phyloP scores from a whole-genome alignment of 2,797 vertebrate species.

The Streptopelia turtur region DNA sequence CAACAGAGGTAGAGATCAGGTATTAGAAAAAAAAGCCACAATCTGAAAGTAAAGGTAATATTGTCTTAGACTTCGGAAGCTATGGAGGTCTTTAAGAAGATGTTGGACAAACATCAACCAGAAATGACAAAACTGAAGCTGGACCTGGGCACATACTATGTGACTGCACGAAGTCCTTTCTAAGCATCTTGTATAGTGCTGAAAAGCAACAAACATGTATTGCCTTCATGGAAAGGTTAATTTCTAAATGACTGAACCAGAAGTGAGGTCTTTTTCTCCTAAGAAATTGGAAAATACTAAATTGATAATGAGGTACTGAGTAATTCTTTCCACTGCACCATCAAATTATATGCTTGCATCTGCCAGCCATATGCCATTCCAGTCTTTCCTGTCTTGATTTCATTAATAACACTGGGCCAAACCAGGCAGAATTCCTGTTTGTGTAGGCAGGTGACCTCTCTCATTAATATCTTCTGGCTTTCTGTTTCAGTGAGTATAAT shows the following conservation, averaged over 20 bases:
- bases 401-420: conserved; percentile 45
- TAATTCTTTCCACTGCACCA: conserved; percentile 61
- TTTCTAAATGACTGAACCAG: background rate
- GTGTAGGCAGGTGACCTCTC: conserved; percentile 54
- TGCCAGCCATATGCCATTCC: conserved; percentile 64
- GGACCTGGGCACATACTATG: background rate
- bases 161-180: background rate
- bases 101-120: background rate
- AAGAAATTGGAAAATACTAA: conserved; percentile 20
- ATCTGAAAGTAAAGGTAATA: background rate
- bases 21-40: background rate
- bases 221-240: background rate
- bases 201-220: background rate
- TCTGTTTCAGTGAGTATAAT: conserved; percentile 44
- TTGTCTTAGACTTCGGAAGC: background rate
- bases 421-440: conserved; percentile 61
- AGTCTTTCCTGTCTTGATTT: conserved; percentile 60
- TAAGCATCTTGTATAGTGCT: background rate
- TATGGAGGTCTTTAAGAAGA: background rate
- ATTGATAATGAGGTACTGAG: conserved; percentile 33
- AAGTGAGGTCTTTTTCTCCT: background rate
- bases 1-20: background rate
- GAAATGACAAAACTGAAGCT: background rate
- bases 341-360: conserved; percentile 57
- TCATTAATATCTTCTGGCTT: conserved; percentile 39